Evolutionary conservation across 2,888 invertebrate genomes (phyloP), one percentile per base, ranked within the genome.

Genomic region (Nycteola revayana): DNA sequence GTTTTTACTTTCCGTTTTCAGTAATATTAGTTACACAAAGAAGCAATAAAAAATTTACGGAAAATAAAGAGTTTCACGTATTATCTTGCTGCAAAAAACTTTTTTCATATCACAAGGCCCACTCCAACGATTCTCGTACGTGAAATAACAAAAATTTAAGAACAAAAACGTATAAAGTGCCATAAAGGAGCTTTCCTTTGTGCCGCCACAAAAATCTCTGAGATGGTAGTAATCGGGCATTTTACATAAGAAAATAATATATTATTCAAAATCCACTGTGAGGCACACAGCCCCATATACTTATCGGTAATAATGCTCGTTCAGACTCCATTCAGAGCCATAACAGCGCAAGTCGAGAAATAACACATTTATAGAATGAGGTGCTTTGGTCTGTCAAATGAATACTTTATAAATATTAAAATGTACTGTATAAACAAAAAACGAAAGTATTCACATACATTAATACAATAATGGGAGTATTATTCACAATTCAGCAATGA

Each of bases 231-330:
- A 86, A 87, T 87, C 87, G 88, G 82, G 75, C 84, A 85, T 87
- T 87, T 87, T 86, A 84, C 87, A 87, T 87, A 87, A 77, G 85
- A 85, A 87, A 85, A 85, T 86, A 81, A 87, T 87, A 87, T 86
- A 85, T 87, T 87, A 87, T 87, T 87, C 88, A 87, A 86, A 86
- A 87, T 87, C 84, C 77, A 78, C 76, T 68, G 67, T 67, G 69
- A 78, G 76, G 78, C 73, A 68, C 79, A 74, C 72, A 75, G 76
- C 75, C 70, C 71, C 78, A 70, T 82, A 75, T 78, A 84, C 84
- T 86, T 84, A 86, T 86, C 83, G 84, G 77, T 76, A 82, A 84
- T 86, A 85, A 85, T 81, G 75, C 73, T 63, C 54, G 71, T 70
- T 72, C 71, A 66, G 62, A 51, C 41, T 50, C 49, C 36, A 38